Conservation (phyloP, 2,113 vertebrate species). For the Gambusia affinis region DNA sequence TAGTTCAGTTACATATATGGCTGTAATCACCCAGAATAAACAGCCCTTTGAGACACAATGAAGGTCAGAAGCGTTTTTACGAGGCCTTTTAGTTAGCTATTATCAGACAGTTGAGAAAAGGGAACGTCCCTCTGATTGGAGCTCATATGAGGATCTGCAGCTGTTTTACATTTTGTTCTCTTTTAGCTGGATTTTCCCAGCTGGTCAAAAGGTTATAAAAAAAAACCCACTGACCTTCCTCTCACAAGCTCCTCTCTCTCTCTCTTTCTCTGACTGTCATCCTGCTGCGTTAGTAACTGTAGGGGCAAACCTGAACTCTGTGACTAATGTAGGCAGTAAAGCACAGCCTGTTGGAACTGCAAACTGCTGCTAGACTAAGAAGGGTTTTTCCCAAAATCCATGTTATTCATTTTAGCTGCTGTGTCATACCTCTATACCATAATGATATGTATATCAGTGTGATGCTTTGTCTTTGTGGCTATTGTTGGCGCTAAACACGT, state of each 20-base stretch:
- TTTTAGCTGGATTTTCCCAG: conserved; percentile 17
- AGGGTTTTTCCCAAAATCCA: conserved; percentile 24
- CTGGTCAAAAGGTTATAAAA: conserved; percentile 18
- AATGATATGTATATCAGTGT: background rate
- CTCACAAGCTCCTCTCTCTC: conserved; percentile 31
- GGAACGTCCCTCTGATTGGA: background rate
- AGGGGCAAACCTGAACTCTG: conserved; percentile 14
- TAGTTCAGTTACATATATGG: background rate
- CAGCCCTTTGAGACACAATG: background rate
- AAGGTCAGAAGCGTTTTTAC: background rate
- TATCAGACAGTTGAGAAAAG: background rate
- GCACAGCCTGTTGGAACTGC: background rate
- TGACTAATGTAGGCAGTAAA: conserved; percentile 4
- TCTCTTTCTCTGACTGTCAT: conserved; percentile 6
- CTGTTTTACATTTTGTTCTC: background rate
- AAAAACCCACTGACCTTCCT: conserved; percentile 35
- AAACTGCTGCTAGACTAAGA: conserved; percentile 1
- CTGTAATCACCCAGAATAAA: background rate
- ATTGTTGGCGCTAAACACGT: conserved; percentile 25
- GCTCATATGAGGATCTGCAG: background rate
- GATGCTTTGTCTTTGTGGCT: background rate
- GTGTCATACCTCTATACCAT: background rate
- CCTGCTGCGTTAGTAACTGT: background rate
- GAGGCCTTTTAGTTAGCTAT: background rate
- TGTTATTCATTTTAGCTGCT: background rate